Conservation (phyloP, 2,888 invertebrate species). For the Cephus pygmeus region DNA sequence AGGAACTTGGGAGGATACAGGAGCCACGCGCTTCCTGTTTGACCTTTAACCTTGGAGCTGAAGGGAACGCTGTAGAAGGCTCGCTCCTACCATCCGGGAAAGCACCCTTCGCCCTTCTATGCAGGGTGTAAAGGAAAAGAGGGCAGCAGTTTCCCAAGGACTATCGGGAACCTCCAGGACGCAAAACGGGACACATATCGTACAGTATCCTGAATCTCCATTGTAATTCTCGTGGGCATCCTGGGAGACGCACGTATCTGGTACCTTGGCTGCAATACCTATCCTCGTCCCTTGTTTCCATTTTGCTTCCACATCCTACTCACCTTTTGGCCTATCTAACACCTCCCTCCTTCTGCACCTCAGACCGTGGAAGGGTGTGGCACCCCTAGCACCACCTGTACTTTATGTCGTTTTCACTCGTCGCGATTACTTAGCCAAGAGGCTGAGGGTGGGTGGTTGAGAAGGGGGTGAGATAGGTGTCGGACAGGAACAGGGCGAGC, state of each 20-base stretch:
- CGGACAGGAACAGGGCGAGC: not conserved
- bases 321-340: not conserved
- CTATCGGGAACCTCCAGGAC: not conserved
- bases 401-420: slow-evolving; percentile 49
- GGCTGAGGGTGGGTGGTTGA: not conserved
- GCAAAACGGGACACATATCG: not conserved
- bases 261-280: not conserved
- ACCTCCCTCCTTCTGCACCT: not conserved
- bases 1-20: not conserved
- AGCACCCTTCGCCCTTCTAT: not conserved
- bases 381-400: slow-evolving; percentile 42
- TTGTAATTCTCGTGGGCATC: slow-evolving; percentile 4
- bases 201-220: not conserved
- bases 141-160: not conserved
- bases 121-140: not conserved
- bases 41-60: not conserved
- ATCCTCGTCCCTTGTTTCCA: not conserved
- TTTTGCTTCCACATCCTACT: not conserved
- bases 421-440: slow-evolving; percentile 43
- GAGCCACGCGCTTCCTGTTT: not conserved
- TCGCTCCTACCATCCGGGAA: not conserved
- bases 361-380: not conserved
- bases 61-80: not conserved
- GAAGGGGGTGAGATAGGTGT: too few relatives aligned
- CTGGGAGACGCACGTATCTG: not conserved